phyloP scores from a whole-genome alignment of 1,140 invertebrate genomes.

The Phthorimaea operculella region DNA sequence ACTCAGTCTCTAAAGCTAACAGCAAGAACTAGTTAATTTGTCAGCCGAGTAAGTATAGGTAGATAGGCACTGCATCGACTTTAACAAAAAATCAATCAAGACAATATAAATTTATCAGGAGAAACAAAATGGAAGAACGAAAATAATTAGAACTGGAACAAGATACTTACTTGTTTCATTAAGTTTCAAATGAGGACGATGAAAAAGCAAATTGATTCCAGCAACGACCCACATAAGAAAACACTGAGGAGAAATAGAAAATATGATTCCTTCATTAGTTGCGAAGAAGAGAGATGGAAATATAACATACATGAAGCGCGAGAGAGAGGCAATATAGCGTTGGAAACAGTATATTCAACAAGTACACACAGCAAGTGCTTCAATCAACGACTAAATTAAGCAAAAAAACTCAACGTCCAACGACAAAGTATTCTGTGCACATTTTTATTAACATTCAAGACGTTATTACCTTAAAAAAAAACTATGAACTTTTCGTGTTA shows the following conservation, averaged over 20 bases:
- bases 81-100: background rate
- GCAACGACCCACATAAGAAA: background rate
- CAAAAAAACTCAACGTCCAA: no score
- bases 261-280: background rate
- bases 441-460: no score
- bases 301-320: no score
- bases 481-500: no score
- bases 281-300: background rate
- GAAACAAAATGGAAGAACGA: background rate
- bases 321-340: constrained; percentile 14
- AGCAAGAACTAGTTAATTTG: no score
- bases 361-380: constrained; percentile 25
- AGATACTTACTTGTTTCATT: background rate
- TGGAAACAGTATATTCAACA: constrained; percentile 30
- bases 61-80: no score
- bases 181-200: background rate
- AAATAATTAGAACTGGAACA: background rate
- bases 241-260: background rate
- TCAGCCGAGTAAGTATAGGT: no score
- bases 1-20: no score
- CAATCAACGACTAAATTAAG: constrained; percentile 17
- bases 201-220: background rate
- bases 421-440: no score
- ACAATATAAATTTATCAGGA: no score
- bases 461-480: no score